phyloP scores from a whole-genome alignment of 2,113 vertebrate species.

The Pandion haliaetus region DNA sequence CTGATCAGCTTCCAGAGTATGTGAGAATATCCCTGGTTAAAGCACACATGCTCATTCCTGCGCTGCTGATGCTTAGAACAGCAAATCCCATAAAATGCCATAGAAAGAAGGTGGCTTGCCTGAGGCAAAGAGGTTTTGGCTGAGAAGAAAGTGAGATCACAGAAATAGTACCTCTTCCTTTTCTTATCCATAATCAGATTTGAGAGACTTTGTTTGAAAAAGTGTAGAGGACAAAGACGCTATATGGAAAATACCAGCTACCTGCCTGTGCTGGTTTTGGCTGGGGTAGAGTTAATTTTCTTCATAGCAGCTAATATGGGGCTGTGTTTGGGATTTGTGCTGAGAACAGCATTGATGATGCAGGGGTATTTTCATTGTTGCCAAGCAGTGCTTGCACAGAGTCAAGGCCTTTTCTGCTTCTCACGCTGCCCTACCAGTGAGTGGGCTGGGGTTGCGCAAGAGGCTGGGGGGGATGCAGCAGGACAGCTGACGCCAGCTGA shows the following conservation, averaged over 20 bases:
- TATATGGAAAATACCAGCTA: background rate
- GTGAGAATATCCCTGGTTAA: background rate
- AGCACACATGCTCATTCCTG: background rate
- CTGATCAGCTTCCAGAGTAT: background rate
- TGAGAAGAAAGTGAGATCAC: background rate
- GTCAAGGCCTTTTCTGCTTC: too few relatives aligned
- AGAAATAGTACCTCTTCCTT: background rate
- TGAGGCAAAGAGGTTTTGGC: background rate
- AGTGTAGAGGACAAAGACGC: background rate
- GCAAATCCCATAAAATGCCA: background rate
- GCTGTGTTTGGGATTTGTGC: too few relatives aligned
- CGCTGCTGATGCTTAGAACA: background rate
- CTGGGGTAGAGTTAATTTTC: too few relatives aligned
- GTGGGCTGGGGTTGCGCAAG: too few relatives aligned
- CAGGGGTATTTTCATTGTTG: too few relatives aligned
- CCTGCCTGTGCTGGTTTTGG: background rate
- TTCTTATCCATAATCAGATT: background rate
- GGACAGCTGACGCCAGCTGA: too few relatives aligned
- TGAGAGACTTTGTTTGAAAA: background rate
- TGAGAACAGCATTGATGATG: too few relatives aligned
- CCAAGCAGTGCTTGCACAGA: too few relatives aligned
- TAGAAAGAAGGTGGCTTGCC: background rate
- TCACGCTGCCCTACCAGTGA: too few relatives aligned
- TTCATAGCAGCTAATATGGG: too few relatives aligned
- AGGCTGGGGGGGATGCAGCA: too few relatives aligned